Base-by-base conservation (phyloP, 37 sponge, comb jelly and placozoan genomes). In the Dysidea cf. avara region DNA sequence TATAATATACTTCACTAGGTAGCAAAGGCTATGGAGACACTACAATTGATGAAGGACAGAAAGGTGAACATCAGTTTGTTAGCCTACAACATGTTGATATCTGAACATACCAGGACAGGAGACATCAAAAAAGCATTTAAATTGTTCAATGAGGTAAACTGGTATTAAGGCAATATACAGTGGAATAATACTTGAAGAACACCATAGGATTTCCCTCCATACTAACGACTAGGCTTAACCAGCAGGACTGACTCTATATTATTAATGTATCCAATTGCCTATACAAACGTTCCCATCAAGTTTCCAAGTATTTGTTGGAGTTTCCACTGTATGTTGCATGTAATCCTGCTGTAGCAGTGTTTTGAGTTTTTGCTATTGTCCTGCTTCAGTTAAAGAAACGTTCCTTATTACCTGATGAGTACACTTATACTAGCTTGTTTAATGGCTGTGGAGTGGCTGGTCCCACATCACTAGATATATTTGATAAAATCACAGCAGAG, bases 361-460 rank as follows among this genome's bases (percentile, higher is more conserved):
- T 71, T 34, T 2, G 31, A 21, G n/a, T 12, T 61, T 17, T 43
- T 30, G 11, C 20, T 58, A n/a, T 61, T 39, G n/a, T 34, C 67
- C 55, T 33, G 9, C 26, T 2, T 0, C 47, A 88, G 89, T 7
- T 88, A 46, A 88, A 88, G 89, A 88, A 88, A 66, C 49, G 80
- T 24, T 63, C 32, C 1, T 50, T 88, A 0, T 18, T 62, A 7
- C 89, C 89, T 16, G 66, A 75, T 28, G 63, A 88, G 30, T 74
- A 55, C 56, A 88, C 84, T 33, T 88, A 88, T 63, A 61, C 80
- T 39, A 83, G 84, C 69, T 39, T 88, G 51, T 79, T 88, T 56
- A 53, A 38, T 9, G 83, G 64, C 17, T 88, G 83, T 64, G 69
- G 77, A 17, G 72, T 39, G n/a, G 70, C 73, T 14, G 88, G 88